Percentiles rank a stretch among this genome's conserved stretches.
Conservation (phyloP, 2,113 vertebrate species). For the Alligator sinensis region DNA sequence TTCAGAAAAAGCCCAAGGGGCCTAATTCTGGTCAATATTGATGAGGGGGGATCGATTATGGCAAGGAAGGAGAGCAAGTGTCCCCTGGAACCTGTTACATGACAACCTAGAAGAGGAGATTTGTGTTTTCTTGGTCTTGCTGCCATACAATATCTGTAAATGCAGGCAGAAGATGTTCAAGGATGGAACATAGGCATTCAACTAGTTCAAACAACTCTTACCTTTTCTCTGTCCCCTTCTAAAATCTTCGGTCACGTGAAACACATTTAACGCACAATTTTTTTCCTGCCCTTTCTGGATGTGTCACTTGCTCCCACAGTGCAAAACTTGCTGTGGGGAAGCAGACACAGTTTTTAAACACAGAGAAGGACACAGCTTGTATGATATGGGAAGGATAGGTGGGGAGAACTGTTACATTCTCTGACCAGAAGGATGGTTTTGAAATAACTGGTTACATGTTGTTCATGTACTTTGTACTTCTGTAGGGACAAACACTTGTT, state of each 20-base stretch:
- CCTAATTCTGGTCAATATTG: accelerated
- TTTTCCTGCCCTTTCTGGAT: background rate
- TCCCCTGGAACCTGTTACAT: background rate
- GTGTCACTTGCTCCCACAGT: background rate
- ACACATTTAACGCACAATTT: accelerated
- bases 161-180: background rate
- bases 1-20: background rate
- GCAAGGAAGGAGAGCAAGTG: background rate
- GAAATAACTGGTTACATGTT: background rate
- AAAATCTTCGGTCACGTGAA: background rate
- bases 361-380: background rate
- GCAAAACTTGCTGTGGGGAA: background rate
- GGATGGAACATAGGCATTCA: background rate
- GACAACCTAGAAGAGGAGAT: background rate
- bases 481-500: background rate
- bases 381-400: background rate
- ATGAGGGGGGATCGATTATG: background rate
- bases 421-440: background rate
- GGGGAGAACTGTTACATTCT: accelerated
- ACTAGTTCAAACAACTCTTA: background rate
- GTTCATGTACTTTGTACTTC: background rate
- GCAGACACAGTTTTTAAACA: background rate
- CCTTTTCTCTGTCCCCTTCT: background rate
- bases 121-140: background rate
- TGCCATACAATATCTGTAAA: background rate